phyloP scores from a whole-genome alignment of 2,888 invertebrate genomes.

The Heliconius hortense region DNA sequence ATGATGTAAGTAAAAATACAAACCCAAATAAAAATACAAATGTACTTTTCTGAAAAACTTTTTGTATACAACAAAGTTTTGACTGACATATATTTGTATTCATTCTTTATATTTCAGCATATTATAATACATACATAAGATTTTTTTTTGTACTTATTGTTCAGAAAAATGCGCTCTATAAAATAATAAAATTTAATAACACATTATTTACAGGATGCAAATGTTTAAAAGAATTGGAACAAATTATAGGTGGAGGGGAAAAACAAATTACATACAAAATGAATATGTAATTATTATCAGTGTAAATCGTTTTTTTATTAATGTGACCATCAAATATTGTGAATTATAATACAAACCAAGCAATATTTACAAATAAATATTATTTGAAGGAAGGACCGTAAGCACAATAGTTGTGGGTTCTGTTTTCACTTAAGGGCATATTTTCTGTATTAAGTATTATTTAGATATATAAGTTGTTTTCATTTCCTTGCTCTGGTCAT shows the following conservation, averaged over 20 bases:
- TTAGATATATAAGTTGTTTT: too few relatives aligned
- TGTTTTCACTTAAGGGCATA: too few relatives aligned
- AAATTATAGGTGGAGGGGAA: slow-evolving; percentile 25
- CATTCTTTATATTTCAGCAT: background rate
- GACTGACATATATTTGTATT: background rate
- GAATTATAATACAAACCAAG: background rate
- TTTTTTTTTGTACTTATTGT: background rate
- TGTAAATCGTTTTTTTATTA: slow-evolving; percentile 17
- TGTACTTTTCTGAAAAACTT: background rate
- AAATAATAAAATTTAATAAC: slow-evolving; percentile 12
- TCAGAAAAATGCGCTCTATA: background rate
- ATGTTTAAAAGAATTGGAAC: slow-evolving; percentile 30
- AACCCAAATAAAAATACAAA: background rate
- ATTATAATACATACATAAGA: background rate
- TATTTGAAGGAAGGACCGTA: background rate
- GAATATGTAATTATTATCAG: slow-evolving; percentile 1
- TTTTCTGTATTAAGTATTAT: too few relatives aligned
- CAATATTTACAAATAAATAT: background rate
- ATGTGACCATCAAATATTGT: slow-evolving; percentile 15
- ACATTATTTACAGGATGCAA: slow-evolving; percentile 23
- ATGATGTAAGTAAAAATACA: too few relatives aligned
- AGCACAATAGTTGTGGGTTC: too few relatives aligned
- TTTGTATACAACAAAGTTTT: background rate
- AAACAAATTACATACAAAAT: slow-evolving; percentile 1
- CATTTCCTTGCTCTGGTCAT: too few relatives aligned